Percentiles rank a stretch among this genome's conserved stretches.
Conservation (phyloP, 23 tunicate species). For the Oikopleura dioica region DNA sequence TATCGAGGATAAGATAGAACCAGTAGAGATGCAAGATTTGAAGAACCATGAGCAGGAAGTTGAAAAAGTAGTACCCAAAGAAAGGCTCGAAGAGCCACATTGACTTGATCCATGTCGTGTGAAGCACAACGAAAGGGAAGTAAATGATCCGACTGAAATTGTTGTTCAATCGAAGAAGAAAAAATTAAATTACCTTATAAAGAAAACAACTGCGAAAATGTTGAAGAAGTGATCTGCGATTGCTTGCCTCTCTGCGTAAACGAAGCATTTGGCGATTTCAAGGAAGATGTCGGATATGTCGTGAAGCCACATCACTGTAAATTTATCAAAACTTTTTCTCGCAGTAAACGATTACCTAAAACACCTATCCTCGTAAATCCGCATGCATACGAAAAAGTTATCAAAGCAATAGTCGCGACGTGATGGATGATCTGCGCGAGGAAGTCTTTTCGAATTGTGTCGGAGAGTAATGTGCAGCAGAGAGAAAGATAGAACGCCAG, state of each 20-base stretch:
- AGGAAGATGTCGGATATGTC: constrained; percentile 78
- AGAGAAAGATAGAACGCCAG: constrained; percentile 67
- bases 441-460: constrained; percentile 79
- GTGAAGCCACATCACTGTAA: constrained; percentile 84
- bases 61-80: constrained; percentile 47
- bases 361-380: constrained; percentile 55
- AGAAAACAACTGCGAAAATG: constrained; percentile 50
- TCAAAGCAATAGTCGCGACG: constrained; percentile 41
- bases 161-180: too few species aligned
- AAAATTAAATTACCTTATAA: constrained; percentile 21
- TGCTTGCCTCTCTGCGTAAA: constrained; percentile 26
- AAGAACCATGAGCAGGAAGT: constrained; percentile 31
- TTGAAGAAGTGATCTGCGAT: constrained; percentile 33
- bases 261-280: constrained; percentile 41
- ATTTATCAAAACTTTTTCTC: too few species aligned
- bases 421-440: constrained; percentile 64
- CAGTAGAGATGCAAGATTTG: constrained; percentile 52
- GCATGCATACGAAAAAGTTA: constrained; percentile 46
- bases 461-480: constrained; percentile 30
- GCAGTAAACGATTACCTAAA: too few species aligned
- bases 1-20: constrained; percentile 43
- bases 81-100: constrained; percentile 22
- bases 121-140: constrained; percentile 16
- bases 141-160: not conserved
- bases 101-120: constrained; percentile 57